Base-by-base conservation (phyloP, 2,113 vertebrate species). In the Quiscalus mexicanus region DNA sequence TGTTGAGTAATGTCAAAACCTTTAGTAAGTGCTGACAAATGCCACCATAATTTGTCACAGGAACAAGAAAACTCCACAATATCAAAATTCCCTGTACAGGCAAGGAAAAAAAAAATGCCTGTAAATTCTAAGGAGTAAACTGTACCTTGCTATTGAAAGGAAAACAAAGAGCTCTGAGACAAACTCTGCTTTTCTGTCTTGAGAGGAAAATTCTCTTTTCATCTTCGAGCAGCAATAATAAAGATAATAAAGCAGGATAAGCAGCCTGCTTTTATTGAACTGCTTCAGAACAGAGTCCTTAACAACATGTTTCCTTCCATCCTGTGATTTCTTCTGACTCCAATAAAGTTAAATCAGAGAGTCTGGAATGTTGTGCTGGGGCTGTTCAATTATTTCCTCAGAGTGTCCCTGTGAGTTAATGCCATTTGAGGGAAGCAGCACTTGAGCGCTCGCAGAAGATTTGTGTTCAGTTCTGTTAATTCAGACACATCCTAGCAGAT, bases 291-390 rank as follows among this genome's bases (percentile, higher is more conserved):
- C 18, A 0, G n/a, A 63, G 39, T 28, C 84, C 74, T 93, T 83
- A 91, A 81, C 90, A 91, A 79, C 59, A 8, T 62, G 52, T 90
- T 91, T 81, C 59, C 35, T 53, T 83, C 83, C 44, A 13, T n/a
- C 35, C 39, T 31, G 47, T 83, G 89, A 83, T 89, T 93, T 67
- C 67, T 93, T 90, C 79, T 80, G 82, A 77, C 91, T 95, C 10
- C 81, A 88, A 93, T 87, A 59, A 95, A 93, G 75, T 80, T 42
- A 80, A 93, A 95, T 94, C 59, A 94, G 70, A 67, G 75, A 90
- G 63, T 39, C 39, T 93, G 65, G 59, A 21, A 15, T 73, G 10
- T 52, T 77, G 63, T 88, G 52, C n/a, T 44, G 17, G 59, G 59
- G 82, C 28, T 85, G 45, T 77, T 95, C 90, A 80, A 35, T 91